These are phyloP conservation scores for Chloroceryle inda DNA, from an alignment of 2,797 vertebrate genomes.

Conservation along the genomic window DNA sequence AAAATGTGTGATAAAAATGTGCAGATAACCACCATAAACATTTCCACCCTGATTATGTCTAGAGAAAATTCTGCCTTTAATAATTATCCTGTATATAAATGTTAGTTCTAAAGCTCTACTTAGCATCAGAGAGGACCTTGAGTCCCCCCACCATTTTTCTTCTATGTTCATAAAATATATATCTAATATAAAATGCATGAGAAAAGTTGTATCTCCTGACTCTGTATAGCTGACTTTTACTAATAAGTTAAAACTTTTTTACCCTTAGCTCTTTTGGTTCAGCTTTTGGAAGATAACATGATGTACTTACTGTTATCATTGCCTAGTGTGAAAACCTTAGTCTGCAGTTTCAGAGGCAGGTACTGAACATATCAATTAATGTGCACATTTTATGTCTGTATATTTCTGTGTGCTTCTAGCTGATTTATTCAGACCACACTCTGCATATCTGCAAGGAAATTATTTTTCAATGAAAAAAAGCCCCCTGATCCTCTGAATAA, in stretches of 20 bases:
- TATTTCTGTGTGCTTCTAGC: background rate
- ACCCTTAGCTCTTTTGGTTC: background rate
- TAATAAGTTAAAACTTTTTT: background rate
- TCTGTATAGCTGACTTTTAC: background rate
- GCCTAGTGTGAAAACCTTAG: background rate
- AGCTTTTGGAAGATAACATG: background rate
- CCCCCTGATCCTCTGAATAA: background rate
- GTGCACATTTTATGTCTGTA: background rate
- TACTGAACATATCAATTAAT: background rate
- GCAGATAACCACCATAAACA: background rate
- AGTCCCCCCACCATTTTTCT: background rate
- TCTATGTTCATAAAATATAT: background rate
- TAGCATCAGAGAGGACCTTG: background rate
- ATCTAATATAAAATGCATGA: slow-evolving; percentile 35
- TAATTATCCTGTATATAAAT: background rate
- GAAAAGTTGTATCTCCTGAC: background rate
- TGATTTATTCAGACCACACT: background rate
- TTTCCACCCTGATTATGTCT: background rate
- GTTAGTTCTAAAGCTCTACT: background rate
- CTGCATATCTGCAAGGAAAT: background rate
- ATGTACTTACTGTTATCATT: background rate
- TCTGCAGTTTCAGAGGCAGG: background rate
- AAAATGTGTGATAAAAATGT: background rate
- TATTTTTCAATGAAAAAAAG: background rate
- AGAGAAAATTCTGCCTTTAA: background rate